These are phyloP conservation scores for Akabosia matsudoensis DNA, from an alignment of 1,140 invertebrate genomes.

Conservation along the genomic window DNA sequence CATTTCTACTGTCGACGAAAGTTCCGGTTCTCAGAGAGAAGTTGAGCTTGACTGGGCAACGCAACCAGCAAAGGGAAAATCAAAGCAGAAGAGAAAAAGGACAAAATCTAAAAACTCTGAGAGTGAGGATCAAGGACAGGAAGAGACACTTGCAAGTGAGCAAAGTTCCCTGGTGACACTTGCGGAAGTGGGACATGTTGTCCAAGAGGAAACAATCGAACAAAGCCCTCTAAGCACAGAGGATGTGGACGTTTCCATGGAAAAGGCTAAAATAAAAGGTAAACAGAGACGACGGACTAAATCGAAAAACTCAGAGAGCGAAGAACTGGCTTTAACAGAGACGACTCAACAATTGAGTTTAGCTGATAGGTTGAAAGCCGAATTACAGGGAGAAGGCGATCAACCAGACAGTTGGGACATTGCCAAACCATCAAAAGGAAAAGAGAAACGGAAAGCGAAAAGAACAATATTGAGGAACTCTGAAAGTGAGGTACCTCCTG, in stretches of 20 bases:
- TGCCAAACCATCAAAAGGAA: not conserved
- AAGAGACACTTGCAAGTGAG: too few relatives aligned
- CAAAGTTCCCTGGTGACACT: too few relatives aligned
- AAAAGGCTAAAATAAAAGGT: not conserved
- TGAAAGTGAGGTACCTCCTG: not conserved
- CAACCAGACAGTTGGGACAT: not conserved
- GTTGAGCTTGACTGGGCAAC: not conserved
- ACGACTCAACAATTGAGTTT: too few relatives aligned
- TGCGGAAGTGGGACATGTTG: not conserved
- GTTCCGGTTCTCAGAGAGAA: not conserved
- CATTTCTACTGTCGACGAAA: not conserved
- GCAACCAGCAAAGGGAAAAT: slow-evolving; percentile 1
- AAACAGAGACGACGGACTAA: not conserved
- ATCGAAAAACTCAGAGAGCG: not conserved
- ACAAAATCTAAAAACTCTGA: slow-evolving; percentile 8
- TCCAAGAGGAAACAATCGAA: not conserved
- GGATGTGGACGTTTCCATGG: not conserved
- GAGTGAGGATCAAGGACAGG: slow-evolving; percentile 1
- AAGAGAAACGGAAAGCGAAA: too few relatives aligned
- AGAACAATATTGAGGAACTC: too few relatives aligned
- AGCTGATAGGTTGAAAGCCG: too few relatives aligned
- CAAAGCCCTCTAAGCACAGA: not conserved
- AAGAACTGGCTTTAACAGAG: not conserved
- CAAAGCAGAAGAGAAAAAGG: not conserved
- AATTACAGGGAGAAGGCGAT: too few relatives aligned